phyloP scores from a whole-genome alignment of 2,797 vertebrate genomes.

The Amblyopsis hoosieri region DNA sequence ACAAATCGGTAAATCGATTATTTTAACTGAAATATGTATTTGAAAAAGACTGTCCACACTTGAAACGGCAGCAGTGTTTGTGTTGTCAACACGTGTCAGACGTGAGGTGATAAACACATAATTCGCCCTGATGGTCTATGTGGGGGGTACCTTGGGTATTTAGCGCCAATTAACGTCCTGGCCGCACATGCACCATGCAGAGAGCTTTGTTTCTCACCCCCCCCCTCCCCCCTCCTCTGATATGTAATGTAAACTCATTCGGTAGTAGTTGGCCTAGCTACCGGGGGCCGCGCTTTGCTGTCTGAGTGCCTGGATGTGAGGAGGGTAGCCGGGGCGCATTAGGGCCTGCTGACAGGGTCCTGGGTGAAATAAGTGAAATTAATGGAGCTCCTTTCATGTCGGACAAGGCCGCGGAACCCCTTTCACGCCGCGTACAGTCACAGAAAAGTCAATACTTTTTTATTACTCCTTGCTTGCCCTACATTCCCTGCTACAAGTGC shows the following conservation, averaged over 20 bases:
- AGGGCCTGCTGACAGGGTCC: constrained; percentile 87
- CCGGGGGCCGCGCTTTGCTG: constrained; percentile 70
- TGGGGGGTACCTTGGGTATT: background rate
- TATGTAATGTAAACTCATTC: constrained; percentile 86
- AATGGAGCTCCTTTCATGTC: constrained; percentile 90
- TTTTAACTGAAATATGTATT: too few species aligned
- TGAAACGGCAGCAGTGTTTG: background rate
- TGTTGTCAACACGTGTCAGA: background rate
- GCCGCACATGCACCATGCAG: background rate
- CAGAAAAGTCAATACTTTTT: constrained; percentile 94
- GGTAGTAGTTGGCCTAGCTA: constrained; percentile 50
- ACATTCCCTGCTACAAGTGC: constrained; percentile 90
- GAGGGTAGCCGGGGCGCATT: constrained; percentile 86
- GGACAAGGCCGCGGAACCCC: constrained; percentile 88
- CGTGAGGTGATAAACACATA: background rate
- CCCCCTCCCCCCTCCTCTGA: constrained; percentile 56
- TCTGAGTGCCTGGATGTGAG: constrained; percentile 84
- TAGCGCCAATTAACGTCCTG: background rate
- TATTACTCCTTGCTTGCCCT: constrained; percentile 91
- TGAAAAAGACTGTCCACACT: too few species aligned
- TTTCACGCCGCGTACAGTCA: constrained; percentile 90
- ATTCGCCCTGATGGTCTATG: background rate
- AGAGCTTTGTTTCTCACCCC: constrained; percentile 18
- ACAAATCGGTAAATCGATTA: too few species aligned
- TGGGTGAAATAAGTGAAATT: constrained; percentile 93